Conservation (phyloP, 1,140 invertebrate genomes). For the Euschistus heros region DNA sequence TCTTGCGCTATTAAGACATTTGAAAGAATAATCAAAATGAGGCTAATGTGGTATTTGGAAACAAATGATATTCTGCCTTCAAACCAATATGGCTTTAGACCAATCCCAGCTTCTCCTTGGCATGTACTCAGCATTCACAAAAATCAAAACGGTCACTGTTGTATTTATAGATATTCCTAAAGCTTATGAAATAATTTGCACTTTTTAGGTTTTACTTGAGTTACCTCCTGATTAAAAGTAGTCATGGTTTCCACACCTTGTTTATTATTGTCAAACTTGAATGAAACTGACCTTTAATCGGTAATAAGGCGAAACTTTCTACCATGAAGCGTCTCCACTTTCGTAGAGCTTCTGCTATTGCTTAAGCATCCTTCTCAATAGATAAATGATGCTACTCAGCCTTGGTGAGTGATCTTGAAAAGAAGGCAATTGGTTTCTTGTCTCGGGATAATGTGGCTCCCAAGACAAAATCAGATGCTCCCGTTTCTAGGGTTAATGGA, state of each 20-base stretch:
- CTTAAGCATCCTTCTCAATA: neutral
- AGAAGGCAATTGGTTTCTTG: neutral
- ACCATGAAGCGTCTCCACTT: neutral
- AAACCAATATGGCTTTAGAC: neutral
- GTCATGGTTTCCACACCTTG: neutral
- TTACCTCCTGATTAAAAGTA: too few relatives aligned
- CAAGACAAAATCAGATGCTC: neutral
- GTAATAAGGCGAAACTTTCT: neutral
- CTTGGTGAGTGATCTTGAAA: neutral
- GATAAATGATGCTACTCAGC: neutral
- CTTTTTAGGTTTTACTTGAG: neutral
- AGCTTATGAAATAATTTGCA: neutral
- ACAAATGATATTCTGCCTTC: too few relatives aligned
- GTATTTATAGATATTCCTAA: neutral
- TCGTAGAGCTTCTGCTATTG: neutral
- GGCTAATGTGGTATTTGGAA: too few relatives aligned
- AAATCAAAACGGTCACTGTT: neutral
- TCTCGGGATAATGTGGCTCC: neutral
- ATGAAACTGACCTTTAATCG: neutral
- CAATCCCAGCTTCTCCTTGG: neutral
- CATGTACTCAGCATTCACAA: neutral
- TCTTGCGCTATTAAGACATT: too few relatives aligned
- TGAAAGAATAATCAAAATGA: too few relatives aligned
- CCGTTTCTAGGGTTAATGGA: neutral
- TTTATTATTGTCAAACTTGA: neutral